These are phyloP conservation scores for Megastigmus dorsalis DNA, from an alignment of 2,888 invertebrate species.

Conservation along the genomic window DNA sequence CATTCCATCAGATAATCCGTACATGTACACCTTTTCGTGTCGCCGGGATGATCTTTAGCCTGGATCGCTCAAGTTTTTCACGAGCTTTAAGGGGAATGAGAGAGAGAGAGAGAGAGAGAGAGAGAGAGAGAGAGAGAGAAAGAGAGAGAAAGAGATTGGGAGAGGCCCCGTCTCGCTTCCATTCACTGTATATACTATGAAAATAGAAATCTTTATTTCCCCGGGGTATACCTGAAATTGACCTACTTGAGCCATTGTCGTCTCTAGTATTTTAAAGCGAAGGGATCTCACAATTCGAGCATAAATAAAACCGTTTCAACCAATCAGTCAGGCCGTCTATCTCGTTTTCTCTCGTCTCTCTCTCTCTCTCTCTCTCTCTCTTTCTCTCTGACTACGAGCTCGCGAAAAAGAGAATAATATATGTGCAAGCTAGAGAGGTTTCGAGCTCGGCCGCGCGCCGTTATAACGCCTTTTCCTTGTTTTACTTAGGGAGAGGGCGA, in stretches of 20 bases:
- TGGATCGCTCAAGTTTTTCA: neutral
- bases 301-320: slow-evolving; percentile 16
- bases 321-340: slow-evolving; percentile 24
- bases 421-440: too few relatives aligned
- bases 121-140: too few relatives aligned
- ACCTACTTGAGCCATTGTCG: slow-evolving; percentile 7
- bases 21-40: too few relatives aligned
- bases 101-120: too few relatives aligned
- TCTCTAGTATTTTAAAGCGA: neutral
- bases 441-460: too few relatives aligned
- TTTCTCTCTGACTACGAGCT: neutral
- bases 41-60: neutral
- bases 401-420: slow-evolving; percentile 13
- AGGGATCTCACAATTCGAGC: neutral
- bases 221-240: neutral
- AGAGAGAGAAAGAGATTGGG: too few relatives aligned
- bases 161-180: too few relatives aligned
- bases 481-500: neutral
- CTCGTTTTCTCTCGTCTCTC: neutral
- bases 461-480: slow-evolving; percentile 32
- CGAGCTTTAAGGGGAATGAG: neutral
- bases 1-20: too few relatives aligned
- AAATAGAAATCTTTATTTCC: slow-evolving; percentile 41
- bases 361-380: neutral
- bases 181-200: slow-evolving; percentile 1